Conservation (phyloP, 92 coral and sea anemone genomes). For the Scolanthus callimorphus region DNA sequence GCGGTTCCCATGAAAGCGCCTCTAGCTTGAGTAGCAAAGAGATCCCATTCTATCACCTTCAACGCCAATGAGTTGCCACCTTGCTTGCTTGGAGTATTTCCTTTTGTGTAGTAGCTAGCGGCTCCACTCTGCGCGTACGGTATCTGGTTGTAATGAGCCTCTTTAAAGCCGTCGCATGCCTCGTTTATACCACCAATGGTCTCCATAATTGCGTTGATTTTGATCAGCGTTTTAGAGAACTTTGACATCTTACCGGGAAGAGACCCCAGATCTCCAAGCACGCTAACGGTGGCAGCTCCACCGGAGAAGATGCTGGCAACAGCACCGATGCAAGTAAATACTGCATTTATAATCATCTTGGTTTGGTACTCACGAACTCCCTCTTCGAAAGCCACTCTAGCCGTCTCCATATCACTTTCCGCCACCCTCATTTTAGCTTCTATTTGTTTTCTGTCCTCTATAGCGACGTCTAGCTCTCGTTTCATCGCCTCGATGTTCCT, state of each 20-base stretch:
- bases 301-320: no score
- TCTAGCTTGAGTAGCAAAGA: conserved; percentile 22
- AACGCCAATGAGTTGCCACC: conserved; percentile 37
- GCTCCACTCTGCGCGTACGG: conserved; percentile 24
- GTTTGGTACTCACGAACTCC: conserved; percentile 21
- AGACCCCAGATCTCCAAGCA: conserved; percentile 22
- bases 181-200: conserved; percentile 16
- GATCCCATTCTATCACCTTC: conserved; percentile 47
- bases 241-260: conserved; percentile 19
- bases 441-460: conserved; percentile 17
- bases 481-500: no score
- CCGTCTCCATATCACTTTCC: conserved; percentile 8
- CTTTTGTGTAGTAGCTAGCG: conserved; percentile 29
- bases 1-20: conserved; percentile 43
- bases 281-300: no score
- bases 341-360: conserved; percentile 36
- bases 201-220: conserved; percentile 37
- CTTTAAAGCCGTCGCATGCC: conserved; percentile 18
- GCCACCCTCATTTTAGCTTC: conserved; percentile 24
- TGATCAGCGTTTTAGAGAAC: conserved; percentile 15
- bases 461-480: conserved; percentile 27
- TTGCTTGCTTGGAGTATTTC: conserved; percentile 15
- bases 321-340: no score
- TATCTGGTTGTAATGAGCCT: conserved; percentile 15
- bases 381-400: conserved; percentile 20